These are phyloP conservation scores for Oscarella lobularis DNA, from an alignment of 37 sponge, comb jelly and placozoan genomes.

Conservation along the genomic window DNA sequence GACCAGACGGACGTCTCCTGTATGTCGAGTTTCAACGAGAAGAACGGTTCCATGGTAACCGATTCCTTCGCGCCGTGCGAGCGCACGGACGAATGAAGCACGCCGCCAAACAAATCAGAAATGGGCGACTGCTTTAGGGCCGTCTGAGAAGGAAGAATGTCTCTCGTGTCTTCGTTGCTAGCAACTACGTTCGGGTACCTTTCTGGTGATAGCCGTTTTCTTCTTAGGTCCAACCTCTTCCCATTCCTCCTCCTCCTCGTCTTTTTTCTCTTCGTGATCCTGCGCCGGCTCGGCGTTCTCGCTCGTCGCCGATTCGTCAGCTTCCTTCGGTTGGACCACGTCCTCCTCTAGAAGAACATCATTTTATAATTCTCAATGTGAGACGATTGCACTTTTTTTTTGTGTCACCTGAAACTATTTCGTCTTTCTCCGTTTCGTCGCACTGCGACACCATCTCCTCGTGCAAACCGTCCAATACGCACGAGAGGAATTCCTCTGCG, in stretches of 20 bases:
- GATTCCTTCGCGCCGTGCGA: conserved; percentile 80
- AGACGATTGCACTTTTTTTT: no score
- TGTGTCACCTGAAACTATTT: no score
- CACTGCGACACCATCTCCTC: conserved; percentile 86
- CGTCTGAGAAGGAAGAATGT: conserved; percentile 25
- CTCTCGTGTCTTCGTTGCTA: background rate
- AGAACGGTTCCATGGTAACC: conserved; percentile 88
- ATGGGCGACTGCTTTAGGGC: conserved; percentile 59
- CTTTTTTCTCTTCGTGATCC: background rate
- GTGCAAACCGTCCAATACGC: conserved; percentile 71
- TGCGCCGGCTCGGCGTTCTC: no score
- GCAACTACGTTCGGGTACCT: background rate
- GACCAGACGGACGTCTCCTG: conserved; percentile 47
- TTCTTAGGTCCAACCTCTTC: conserved; percentile 88
- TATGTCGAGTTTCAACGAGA: conserved; percentile 87
- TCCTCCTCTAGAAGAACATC: no score
- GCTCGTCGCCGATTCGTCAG: no score
- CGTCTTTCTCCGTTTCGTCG: no score
- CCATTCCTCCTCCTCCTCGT: conserved; percentile 46
- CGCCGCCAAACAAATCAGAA: conserved; percentile 84
- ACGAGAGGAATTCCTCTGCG: conserved; percentile 94
- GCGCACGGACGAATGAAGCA: conserved; percentile 60
- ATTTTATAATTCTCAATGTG: no score
- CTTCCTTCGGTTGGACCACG: no score
- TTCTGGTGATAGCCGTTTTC: conserved; percentile 77